Conservation (phyloP, 2,888 invertebrate genomes). For the Tortrix viridana region DNA sequence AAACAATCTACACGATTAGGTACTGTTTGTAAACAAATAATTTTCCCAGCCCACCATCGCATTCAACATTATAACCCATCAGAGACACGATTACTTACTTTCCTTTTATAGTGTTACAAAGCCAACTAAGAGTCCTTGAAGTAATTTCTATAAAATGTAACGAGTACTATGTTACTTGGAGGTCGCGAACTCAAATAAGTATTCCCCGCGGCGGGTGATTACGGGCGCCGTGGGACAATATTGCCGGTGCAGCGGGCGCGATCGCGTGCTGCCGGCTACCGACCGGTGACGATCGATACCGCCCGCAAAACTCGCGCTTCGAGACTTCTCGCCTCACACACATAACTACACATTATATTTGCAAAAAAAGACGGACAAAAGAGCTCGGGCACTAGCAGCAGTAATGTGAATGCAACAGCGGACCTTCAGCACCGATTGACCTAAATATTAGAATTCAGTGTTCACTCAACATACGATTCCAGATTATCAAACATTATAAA, state of each 20-base stretch:
- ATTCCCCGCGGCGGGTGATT: slow-evolving; percentile 36
- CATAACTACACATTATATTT: slow-evolving; percentile 39
- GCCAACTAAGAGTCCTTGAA: not conserved
- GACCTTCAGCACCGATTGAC: not conserved
- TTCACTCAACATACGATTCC: slow-evolving; percentile 3
- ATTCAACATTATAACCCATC: no score
- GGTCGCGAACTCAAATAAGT: slow-evolving; percentile 18
- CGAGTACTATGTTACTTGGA: slow-evolving; percentile 12
- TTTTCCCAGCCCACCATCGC: no score
- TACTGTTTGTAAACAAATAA: no score
- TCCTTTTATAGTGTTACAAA: no score
- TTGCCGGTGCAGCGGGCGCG: slow-evolving; percentile 73
- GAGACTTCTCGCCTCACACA: slow-evolving; percentile 56
- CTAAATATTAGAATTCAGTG: not conserved
- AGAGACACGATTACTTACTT: no score
- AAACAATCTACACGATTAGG: no score
- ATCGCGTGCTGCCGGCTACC: slow-evolving; percentile 70
- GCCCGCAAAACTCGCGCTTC: slow-evolving; percentile 73
- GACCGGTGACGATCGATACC: slow-evolving; percentile 71
- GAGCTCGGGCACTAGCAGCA: not conserved
- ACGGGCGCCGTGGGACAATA: slow-evolving; percentile 46
- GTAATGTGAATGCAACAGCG: not conserved
- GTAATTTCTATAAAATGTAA: slow-evolving; percentile 12
- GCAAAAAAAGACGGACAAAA: not conserved
- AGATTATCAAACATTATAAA: slow-evolving; percentile 1